Base-by-base conservation (phyloP, 2,797 vertebrate species). In the Oryzias sinensis region DNA sequence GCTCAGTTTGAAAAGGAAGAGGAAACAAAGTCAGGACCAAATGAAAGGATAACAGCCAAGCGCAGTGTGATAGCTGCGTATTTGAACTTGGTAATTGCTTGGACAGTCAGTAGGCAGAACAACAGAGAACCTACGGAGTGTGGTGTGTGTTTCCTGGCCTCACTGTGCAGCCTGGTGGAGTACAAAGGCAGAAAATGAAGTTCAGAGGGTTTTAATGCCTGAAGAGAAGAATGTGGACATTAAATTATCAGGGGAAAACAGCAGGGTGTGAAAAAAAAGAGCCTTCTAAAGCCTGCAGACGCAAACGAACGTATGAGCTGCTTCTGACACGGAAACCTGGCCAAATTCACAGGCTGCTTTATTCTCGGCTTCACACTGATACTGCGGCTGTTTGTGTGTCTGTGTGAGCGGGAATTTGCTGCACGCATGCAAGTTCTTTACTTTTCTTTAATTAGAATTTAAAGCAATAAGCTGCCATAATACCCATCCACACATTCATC, bases 201-300 rank as follows among this genome's bases (percentile, higher is more conserved):
- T 91, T 89, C 89, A 88, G 79, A 88, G 81, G 85, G 83, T 88
- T 90, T 87, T 82, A 87, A 88, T 85, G 83, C 87, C 88, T 89
- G 84, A 90, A 89, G 78, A 90, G 82, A 87, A 85, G 84, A 90
- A 86, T 84, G 79, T 71, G 85, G 87, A 88, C 87, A 88, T 80
- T 84, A 86, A 91, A 89, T 91, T 90, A 91, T 92, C 90, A 89
- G 84, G 86, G 70, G 90, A 16, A 88, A 92, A 91, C 87, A 89
- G 89, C 88, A 91, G 87, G 88, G 90, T 85, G 82, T 85, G 83
- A 82, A 86, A 75, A 22, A 20, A 86, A 87, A 89, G 80, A 88
- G 80, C 76, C 77, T 84, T 85, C 80, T 83, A 86, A 88, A 89
- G 79, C 80, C 62, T 20, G 66, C 59, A 72, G 77, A 82, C 70